phyloP scores from a whole-genome alignment of 2,797 vertebrate species.

The Cyprinodon diabolis region DNA sequence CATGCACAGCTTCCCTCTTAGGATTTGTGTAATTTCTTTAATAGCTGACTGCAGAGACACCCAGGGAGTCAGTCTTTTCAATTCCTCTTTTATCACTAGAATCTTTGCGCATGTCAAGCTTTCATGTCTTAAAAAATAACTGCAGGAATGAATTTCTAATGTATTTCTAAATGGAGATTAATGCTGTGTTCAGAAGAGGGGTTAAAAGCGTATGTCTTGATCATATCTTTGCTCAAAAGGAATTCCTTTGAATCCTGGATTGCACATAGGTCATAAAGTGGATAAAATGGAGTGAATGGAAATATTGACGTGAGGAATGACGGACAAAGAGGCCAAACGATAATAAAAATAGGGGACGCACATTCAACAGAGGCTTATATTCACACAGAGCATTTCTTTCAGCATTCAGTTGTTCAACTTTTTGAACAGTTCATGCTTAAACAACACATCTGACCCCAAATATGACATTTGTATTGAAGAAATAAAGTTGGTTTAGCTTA shows the following conservation, averaged over 20 bases:
- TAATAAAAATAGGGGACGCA: slow-evolving; percentile 53
- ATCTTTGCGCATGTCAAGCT: slow-evolving; percentile 81
- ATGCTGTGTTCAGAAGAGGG: slow-evolving; percentile 70
- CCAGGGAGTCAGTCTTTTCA: slow-evolving; percentile 87
- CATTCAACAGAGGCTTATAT: slow-evolving; percentile 60
- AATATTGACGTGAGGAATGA: slow-evolving; percentile 61
- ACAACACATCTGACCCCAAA: slow-evolving; percentile 19
- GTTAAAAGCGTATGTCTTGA: slow-evolving; percentile 74
- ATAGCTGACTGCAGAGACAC: slow-evolving; percentile 84
- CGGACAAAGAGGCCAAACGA: slow-evolving; percentile 65
- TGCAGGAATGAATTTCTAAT: slow-evolving; percentile 88
- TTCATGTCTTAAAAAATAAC: slow-evolving; percentile 67
- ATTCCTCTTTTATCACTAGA: slow-evolving; percentile 88
- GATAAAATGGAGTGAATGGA: slow-evolving; percentile 64
- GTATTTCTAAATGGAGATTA: slow-evolving; percentile 86
- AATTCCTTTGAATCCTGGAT: slow-evolving; percentile 76
- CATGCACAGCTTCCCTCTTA: slow-evolving; percentile 84
- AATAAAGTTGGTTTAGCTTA: slow-evolving; percentile 28
- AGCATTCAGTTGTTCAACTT: slow-evolving; percentile 8
- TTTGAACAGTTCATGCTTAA: slow-evolving; percentile 22
- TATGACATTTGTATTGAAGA: slow-evolving; percentile 8
- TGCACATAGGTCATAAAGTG: slow-evolving; percentile 61
- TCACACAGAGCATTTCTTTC: slow-evolving; percentile 44
- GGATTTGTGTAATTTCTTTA: slow-evolving; percentile 89
- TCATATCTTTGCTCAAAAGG: slow-evolving; percentile 68